phyloP scores from a whole-genome alignment of 2,888 invertebrate genomes.

The Tyria jacobaeae region DNA sequence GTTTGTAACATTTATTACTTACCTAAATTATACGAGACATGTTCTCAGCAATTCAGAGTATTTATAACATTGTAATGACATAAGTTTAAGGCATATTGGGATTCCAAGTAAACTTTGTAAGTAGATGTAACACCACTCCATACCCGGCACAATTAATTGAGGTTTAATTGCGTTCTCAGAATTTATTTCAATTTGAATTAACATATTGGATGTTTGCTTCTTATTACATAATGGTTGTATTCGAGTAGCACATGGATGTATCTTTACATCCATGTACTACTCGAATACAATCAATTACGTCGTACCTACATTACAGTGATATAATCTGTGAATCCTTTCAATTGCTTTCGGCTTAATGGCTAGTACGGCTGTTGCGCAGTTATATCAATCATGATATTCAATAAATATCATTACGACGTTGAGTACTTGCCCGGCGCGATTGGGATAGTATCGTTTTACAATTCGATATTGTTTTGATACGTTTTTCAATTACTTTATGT shows the following conservation, averaged over 20 bases:
- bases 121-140: background rate
- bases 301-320: background rate
- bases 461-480: too few species aligned
- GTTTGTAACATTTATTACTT: background rate
- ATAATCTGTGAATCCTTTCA: slow-evolving; percentile 1
- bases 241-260: too few species aligned
- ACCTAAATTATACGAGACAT: background rate
- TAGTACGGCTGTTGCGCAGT: background rate
- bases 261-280: too few species aligned
- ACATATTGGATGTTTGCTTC: background rate
- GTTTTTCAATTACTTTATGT: too few species aligned
- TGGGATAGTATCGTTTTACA: background rate
- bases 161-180: background rate
- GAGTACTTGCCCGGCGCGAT: background rate
- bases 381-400: background rate
- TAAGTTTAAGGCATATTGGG: background rate
- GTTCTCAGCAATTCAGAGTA: background rate
- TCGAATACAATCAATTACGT: background rate
- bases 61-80: background rate
- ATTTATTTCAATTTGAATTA: background rate
- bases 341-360: background rate
- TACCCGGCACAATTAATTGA: background rate
- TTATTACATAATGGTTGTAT: too few species aligned
- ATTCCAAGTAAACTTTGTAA: background rate
- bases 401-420: slow-evolving; percentile 4